Evolutionary conservation across 2,888 invertebrate species (phyloP).

Genomic region (Acheta domesticus): DNA sequence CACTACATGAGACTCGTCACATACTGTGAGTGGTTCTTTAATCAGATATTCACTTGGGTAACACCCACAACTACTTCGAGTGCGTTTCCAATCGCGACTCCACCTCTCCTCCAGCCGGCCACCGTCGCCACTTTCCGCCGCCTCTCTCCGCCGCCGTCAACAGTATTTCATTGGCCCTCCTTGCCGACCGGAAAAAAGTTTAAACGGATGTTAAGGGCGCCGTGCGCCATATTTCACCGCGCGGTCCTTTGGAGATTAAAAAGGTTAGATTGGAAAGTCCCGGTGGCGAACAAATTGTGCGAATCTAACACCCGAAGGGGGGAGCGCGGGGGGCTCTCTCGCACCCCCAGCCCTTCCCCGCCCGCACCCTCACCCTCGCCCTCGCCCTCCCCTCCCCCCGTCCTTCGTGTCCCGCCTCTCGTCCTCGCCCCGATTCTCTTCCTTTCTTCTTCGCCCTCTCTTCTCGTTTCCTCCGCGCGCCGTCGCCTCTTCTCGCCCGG

Average conservation of each 20-base stretch:
- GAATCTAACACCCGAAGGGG: slow-evolving; percentile 1
- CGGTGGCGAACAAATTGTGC: slow-evolving; percentile 18
- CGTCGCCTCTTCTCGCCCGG: neutral
- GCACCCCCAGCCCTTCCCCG: no score
- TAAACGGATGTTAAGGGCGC: slow-evolving; percentile 18
- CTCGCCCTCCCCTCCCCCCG: neutral
- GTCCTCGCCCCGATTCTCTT: neutral
- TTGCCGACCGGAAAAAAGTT: slow-evolving; percentile 18
- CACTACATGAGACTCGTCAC: no score
- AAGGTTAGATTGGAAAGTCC: slow-evolving; percentile 18
- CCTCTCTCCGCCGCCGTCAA: neutral
- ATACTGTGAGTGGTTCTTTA: no score
- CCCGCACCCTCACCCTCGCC: no score
- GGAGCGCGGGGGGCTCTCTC: neutral
- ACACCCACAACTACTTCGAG: no score
- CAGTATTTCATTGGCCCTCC: neutral
- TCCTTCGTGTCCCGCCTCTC: neutral
- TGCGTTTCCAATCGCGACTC: neutral
- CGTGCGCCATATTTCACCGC: slow-evolving; percentile 1
- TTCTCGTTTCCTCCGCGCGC: neutral
- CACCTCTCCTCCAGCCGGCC: neutral
- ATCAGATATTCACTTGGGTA: no score
- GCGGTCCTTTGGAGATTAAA: slow-evolving; percentile 18
- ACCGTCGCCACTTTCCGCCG: neutral
- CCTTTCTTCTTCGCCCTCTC: neutral